Evolutionary conservation across 2,797 vertebrate genomes (phyloP).

Genomic region (Lophotriccus pileatus): DNA sequence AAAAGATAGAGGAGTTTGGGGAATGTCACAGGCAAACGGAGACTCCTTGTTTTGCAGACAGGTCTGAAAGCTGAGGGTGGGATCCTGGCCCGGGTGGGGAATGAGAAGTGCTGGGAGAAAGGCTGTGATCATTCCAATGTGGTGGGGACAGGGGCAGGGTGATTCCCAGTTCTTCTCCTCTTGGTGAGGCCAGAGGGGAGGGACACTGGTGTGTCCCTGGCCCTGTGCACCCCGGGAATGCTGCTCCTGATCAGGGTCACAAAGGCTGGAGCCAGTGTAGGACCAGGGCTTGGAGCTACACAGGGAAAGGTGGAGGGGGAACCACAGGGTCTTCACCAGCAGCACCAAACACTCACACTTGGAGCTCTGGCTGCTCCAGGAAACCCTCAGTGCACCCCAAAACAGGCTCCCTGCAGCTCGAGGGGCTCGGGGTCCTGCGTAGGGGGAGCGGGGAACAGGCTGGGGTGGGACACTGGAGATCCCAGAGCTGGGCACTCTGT

Average conservation of each 20-base stretch:
- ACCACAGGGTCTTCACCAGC: neutral
- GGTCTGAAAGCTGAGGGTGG: neutral
- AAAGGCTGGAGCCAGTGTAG: neutral
- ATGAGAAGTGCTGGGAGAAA: neutral
- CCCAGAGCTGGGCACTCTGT: neutral
- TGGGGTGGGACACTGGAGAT: neutral
- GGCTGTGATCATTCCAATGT: neutral
- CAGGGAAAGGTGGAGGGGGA: neutral
- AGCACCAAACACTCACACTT: neutral
- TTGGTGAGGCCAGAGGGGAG: neutral
- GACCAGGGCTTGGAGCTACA: neutral
- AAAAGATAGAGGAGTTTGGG: neutral
- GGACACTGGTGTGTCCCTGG: neutral
- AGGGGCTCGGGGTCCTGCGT: rapidly evolving
- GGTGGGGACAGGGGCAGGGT: neutral
- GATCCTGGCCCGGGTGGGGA: neutral
- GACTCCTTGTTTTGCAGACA: neutral
- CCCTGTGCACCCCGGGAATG: neutral
- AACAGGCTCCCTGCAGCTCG: rapidly evolving
- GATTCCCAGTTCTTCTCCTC: neutral
- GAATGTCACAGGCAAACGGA: neutral
- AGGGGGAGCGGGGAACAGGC: rapidly evolving
- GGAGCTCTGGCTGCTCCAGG: neutral
- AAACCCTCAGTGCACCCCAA: neutral
- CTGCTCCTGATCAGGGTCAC: neutral